These are phyloP conservation scores for Cryptocheilus praepositus DNA, from an alignment of 2,888 invertebrate genomes.

Conservation along the genomic window DNA sequence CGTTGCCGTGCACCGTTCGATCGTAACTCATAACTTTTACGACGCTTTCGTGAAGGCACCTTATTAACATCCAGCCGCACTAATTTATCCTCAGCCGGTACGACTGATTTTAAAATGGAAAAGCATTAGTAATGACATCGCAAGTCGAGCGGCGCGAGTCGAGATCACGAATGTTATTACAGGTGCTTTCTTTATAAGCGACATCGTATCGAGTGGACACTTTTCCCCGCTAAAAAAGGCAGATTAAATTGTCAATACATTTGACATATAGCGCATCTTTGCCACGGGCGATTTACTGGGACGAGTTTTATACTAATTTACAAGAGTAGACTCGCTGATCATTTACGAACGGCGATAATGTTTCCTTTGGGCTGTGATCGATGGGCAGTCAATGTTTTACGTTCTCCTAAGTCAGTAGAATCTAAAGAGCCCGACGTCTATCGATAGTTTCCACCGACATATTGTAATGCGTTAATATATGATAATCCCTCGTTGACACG, in stretches of 20 bases:
- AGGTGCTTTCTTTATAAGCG: neutral
- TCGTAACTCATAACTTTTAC: conserved; percentile 55
- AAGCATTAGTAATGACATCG: conserved; percentile 27
- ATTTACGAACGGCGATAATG: too few species aligned
- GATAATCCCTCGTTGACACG: too few species aligned
- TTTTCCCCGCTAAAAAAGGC: neutral
- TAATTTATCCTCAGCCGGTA: conserved; percentile 43
- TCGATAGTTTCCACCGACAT: too few species aligned
- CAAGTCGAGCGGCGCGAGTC: neutral
- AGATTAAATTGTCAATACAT: neutral
- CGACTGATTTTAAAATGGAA: conserved; percentile 39
- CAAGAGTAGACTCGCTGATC: too few species aligned
- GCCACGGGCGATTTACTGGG: too few species aligned
- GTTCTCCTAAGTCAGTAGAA: too few species aligned
- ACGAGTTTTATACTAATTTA: too few species aligned
- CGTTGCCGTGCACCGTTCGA: conserved; percentile 30
- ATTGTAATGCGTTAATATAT: too few species aligned
- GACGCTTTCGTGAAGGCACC: conserved; percentile 51
- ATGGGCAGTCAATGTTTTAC: too few species aligned
- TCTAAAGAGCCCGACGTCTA: too few species aligned
- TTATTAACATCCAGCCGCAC: conserved; percentile 52
- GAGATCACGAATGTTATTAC: conserved; percentile 4
- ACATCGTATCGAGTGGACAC: too few species aligned
- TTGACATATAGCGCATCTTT: neutral
- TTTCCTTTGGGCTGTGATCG: too few species aligned